Conservation (phyloP, 2,888 invertebrate species). For the Megaustenia siamemsis region DNA sequence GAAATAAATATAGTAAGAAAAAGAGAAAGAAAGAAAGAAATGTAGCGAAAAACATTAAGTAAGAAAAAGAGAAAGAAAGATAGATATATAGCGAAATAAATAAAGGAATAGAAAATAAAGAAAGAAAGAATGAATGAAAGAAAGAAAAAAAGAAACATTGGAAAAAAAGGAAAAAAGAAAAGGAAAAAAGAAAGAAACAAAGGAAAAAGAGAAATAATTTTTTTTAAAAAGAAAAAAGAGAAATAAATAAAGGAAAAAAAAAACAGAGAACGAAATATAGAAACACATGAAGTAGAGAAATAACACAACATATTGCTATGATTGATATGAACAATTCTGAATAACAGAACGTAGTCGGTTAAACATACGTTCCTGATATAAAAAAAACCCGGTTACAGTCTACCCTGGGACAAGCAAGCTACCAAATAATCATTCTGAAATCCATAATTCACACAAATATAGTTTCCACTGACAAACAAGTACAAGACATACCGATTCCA, state of each 20-base stretch:
- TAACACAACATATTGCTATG: too few relatives aligned
- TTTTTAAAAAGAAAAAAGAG: background rate
- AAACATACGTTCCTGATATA: too few relatives aligned
- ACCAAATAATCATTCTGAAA: too few relatives aligned
- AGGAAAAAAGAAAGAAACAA: constrained; percentile 17
- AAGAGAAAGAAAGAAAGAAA: constrained; percentile 1
- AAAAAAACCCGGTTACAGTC: too few relatives aligned
- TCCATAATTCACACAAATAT: too few relatives aligned
- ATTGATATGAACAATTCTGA: too few relatives aligned
- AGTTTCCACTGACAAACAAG: too few relatives aligned
- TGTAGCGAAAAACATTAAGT: background rate
- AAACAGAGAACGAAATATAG: constrained; percentile 35
- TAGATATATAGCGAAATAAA: background rate
- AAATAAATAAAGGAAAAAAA: background rate
- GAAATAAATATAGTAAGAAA: constrained; percentile 12
- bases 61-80: constrained; percentile 20
- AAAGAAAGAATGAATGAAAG: background rate
- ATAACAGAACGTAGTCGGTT: too few relatives aligned
- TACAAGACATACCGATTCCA: too few relatives aligned
- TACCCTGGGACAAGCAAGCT: too few relatives aligned
- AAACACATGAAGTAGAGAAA: too few relatives aligned
- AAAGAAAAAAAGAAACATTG: background rate
- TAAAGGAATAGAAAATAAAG: constrained; percentile 1
- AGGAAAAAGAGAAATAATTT: constrained; percentile 3
- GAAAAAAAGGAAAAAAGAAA: constrained; percentile 39